phyloP scores from a whole-genome alignment of 1,140 invertebrate species.

The Copidosoma floridanum region DNA sequence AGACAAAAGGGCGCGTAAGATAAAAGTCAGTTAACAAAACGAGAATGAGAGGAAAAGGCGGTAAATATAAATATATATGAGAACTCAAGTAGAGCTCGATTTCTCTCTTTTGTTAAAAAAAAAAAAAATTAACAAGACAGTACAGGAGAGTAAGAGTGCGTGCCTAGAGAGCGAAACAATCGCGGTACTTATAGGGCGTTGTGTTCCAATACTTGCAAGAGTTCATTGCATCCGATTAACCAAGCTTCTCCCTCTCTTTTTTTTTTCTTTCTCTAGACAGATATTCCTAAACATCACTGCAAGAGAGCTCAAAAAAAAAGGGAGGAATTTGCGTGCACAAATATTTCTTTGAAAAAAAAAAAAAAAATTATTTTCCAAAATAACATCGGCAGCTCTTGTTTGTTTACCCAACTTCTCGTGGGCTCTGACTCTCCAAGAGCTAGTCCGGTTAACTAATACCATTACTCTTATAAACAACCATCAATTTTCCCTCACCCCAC shows the following conservation, averaged over 20 bases:
- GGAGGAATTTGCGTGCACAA: neutral
- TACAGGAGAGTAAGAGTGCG: neutral
- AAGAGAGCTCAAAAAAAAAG: too few species aligned
- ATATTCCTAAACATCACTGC: too few species aligned
- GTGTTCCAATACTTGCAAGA: neutral
- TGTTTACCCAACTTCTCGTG: neutral
- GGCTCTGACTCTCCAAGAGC: too few species aligned
- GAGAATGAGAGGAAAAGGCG: neutral
- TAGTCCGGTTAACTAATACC: conserved; percentile 11
- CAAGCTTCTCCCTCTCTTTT: neutral
- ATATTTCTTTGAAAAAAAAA: too few species aligned
- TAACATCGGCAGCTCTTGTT: conserved; percentile 6
- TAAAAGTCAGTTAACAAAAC: neutral
- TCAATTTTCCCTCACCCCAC: neutral
- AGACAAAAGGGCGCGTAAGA: neutral
- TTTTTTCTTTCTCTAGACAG: too few species aligned
- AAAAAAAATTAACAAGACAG: too few species aligned
- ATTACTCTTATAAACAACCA: conserved; percentile 16
- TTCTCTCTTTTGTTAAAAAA: too few species aligned
- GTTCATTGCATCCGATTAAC: conserved; percentile 13
- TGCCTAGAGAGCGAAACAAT: neutral
- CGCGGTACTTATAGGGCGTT: too few species aligned
- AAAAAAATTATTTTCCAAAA: conserved; percentile 15
- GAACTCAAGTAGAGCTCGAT: too few species aligned
- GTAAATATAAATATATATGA: too few species aligned